Conservation (phyloP, 35 echinoderm and acorn worm species). For the Apostichopus californicus region DNA sequence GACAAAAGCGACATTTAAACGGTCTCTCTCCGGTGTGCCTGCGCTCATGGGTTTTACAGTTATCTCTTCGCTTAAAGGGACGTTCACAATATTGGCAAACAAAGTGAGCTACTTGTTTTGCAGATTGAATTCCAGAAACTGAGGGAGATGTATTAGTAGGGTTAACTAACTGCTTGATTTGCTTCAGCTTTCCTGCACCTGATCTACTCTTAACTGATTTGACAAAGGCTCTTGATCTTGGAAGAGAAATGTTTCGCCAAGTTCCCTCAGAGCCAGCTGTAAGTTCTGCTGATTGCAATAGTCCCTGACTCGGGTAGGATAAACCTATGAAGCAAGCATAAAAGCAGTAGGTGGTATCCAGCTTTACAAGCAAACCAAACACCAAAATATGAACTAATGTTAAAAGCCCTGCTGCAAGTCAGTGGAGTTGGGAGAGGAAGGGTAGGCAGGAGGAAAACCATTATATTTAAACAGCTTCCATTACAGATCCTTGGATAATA, state of each 20-base stretch:
- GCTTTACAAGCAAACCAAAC: neutral
- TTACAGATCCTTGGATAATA: no score
- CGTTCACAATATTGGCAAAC: neutral
- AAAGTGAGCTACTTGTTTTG: neutral
- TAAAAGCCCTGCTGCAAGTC: no score
- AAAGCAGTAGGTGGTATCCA: neutral
- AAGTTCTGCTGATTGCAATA: neutral
- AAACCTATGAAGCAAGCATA: conserved; percentile 6
- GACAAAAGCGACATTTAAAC: conserved; percentile 39
- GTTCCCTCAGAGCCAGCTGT: neutral
- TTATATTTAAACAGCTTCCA: no score
- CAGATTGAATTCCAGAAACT: neutral
- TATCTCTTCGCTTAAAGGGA: neutral
- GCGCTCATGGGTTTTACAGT: conserved; percentile 19
- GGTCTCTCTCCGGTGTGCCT: conserved; percentile 49
- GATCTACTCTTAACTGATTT: neutral
- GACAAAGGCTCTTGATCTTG: neutral
- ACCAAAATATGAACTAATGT: no score
- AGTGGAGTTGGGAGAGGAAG: no score
- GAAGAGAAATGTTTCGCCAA: neutral
- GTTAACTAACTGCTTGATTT: no score
- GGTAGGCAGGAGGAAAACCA: no score
- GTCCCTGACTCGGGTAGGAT: neutral
- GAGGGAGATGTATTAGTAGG: no score
- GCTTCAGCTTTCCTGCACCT: no score